Conservation (phyloP, 2,797 vertebrate genomes). For the Sebastiscus albofasciatus region DNA sequence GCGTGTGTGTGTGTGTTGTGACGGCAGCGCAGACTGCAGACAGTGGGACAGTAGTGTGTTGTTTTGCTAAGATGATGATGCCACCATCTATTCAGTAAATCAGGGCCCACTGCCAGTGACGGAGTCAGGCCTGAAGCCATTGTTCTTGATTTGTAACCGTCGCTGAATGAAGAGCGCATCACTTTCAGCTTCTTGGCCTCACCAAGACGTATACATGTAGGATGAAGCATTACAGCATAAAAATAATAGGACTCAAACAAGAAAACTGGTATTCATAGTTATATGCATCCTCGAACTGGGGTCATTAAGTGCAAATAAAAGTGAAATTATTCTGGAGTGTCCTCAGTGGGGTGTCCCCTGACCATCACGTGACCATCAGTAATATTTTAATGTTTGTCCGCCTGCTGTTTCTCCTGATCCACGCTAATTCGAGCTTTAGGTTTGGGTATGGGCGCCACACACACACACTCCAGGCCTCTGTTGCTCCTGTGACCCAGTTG, state of each 20-base stretch:
- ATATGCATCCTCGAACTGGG: not conserved
- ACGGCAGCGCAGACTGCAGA: constrained; percentile 45
- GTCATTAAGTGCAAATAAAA: not conserved
- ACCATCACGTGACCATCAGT: constrained; percentile 4
- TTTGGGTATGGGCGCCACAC: not conserved
- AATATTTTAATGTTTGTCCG: constrained; percentile 30
- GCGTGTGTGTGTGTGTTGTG: constrained; percentile 63
- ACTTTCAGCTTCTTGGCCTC: not conserved
- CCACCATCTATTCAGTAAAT: constrained; percentile 60
- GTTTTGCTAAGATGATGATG: constrained; percentile 61
- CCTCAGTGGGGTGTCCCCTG: not conserved
- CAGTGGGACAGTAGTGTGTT: constrained; percentile 58
- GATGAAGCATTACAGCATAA: not conserved
- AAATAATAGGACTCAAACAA: not conserved
- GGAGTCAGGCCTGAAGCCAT: constrained; percentile 12
- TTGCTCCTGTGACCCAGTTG: constrained; percentile 71
- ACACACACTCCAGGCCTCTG: constrained; percentile 28
- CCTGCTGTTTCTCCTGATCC: constrained; percentile 29
- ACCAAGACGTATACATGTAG: not conserved
- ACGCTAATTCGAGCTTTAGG: constrained; percentile 24
- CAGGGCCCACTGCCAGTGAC: constrained; percentile 42
- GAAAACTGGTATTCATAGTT: not conserved
- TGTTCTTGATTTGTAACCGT: constrained; percentile 24
- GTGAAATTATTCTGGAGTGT: not conserved
- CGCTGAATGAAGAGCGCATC: not conserved